These are phyloP conservation scores for Trachythela sp. DNA, from an alignment of 64 coral and sea anemone genomes.

Conservation along the genomic window DNA sequence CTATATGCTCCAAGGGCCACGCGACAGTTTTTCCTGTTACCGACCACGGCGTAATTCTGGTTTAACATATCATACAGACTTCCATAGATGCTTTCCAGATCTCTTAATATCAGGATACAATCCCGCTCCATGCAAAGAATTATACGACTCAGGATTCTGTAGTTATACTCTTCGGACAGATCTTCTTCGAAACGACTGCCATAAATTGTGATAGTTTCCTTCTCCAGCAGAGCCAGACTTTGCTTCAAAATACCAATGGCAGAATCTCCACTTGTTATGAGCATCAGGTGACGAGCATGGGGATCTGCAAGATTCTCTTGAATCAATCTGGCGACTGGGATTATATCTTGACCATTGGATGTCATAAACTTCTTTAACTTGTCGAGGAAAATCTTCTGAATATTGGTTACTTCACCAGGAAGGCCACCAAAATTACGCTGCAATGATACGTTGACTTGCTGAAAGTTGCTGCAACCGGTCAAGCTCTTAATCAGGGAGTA, in stretches of 20 bases:
- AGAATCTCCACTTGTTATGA: constrained; percentile 90
- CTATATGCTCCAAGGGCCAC: constrained; percentile 84
- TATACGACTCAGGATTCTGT: constrained; percentile 75
- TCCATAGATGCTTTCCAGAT: constrained; percentile 84
- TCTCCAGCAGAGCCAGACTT: constrained; percentile 50
- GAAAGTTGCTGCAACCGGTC: neutral
- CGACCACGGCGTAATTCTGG: constrained; percentile 93
- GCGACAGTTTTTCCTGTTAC: constrained; percentile 81
- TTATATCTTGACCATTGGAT: neutral
- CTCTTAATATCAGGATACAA: constrained; percentile 76
- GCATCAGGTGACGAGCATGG: constrained; percentile 82
- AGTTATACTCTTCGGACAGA: constrained; percentile 91
- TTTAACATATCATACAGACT: constrained; percentile 98
- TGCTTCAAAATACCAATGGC: constrained; percentile 88
- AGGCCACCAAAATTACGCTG: constrained; percentile 88
- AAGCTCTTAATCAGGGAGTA: constrained; percentile 75
- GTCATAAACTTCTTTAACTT: constrained; percentile 38
- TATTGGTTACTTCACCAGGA: constrained; percentile 28
- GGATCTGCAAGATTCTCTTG: constrained; percentile 72
- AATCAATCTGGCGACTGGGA: constrained; percentile 69
- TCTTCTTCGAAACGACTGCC: constrained; percentile 95
- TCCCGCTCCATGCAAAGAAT: constrained; percentile 91
- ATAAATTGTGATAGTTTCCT: constrained; percentile 90
- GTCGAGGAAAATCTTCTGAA: constrained; percentile 32
- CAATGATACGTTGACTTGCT: constrained; percentile 22